These are phyloP conservation scores for Pachypanchax playfairii DNA, from an alignment of 2,113 vertebrate genomes.

Conservation along the genomic window DNA sequence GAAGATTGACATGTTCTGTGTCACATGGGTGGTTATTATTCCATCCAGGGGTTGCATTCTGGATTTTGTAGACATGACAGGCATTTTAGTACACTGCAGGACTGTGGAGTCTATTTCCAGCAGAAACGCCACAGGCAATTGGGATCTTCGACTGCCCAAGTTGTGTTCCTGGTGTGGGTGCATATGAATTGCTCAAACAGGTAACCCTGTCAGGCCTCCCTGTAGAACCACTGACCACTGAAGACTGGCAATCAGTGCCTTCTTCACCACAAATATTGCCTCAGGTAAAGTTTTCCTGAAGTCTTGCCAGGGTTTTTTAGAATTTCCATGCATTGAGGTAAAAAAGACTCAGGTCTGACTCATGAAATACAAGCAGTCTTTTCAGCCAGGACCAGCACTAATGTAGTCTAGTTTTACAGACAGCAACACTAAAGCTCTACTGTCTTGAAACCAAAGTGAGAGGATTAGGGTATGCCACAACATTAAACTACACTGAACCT, in stretches of 20 bases:
- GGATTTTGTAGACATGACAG: slow-evolving; percentile 64
- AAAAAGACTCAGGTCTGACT: slow-evolving; percentile 63
- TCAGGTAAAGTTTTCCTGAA: slow-evolving; percentile 80
- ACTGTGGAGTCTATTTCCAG: slow-evolving; percentile 69
- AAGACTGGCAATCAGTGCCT: slow-evolving; percentile 68
- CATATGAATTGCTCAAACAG: slow-evolving; percentile 64
- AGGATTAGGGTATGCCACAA: slow-evolving; percentile 75
- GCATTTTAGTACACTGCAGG: slow-evolving; percentile 48
- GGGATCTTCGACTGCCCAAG: slow-evolving; percentile 63
- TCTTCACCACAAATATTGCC: slow-evolving; percentile 69
- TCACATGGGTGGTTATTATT: slow-evolving; percentile 58
- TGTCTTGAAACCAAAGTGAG: slow-evolving; percentile 60
- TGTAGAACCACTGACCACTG: slow-evolving; percentile 59
- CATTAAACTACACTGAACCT: slow-evolving; percentile 67
- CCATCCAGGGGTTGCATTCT: slow-evolving; percentile 47
- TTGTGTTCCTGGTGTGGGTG: slow-evolving; percentile 41
- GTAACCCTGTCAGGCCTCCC: slow-evolving; percentile 70
- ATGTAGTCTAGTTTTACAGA: slow-evolving; percentile 62
- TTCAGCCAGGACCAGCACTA: slow-evolving; percentile 68
- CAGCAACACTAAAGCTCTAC: slow-evolving; percentile 61
- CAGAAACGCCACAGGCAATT: slow-evolving; percentile 66
- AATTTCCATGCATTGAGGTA: slow-evolving; percentile 74
- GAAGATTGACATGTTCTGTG: slow-evolving; percentile 65
- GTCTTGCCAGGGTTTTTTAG: slow-evolving; percentile 71
- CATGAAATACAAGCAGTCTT: slow-evolving; percentile 76